phyloP scores from a whole-genome alignment of 1,140 invertebrate species.

The Bathynomus jamesi region DNA sequence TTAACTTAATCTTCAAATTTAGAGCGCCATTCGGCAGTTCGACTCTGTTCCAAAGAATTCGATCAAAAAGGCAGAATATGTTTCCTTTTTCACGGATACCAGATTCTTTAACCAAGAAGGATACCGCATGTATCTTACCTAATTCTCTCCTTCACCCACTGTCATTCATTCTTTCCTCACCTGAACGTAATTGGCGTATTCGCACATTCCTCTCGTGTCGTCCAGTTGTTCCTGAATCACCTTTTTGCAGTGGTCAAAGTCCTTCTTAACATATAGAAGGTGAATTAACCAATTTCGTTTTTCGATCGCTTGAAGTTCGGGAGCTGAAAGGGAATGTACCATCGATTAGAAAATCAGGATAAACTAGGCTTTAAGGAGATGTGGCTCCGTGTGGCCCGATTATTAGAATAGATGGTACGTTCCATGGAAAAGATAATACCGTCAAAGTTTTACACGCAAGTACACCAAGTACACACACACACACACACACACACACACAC shows the following conservation, averaged over 20 bases:
- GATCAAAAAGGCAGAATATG: no score
- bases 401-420: not conserved
- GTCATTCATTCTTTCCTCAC: constrained; percentile 52
- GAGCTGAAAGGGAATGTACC: constrained; percentile 36
- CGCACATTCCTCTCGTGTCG: constrained; percentile 61
- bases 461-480: not conserved
- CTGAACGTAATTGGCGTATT: constrained; percentile 69
- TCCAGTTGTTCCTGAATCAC: constrained; percentile 65
- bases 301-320: constrained; percentile 57
- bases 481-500: not conserved
- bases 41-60: no score
- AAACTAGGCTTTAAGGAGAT: not conserved
- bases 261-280: constrained; percentile 69
- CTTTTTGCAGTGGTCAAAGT: constrained; percentile 64
- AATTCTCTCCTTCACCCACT: no score
- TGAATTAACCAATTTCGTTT: constrained; percentile 76
- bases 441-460: not conserved
- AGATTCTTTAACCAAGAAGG: no score
- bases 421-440: not conserved
- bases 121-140: no score
- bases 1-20: no score
- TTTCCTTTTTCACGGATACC: no score
- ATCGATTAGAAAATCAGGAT: not conserved
- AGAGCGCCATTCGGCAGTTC: no score
- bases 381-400: not conserved